A percentile compares a stretch with the other conserved stretches of the same genome.
phyloP scores from a whole-genome alignment of 2,797 vertebrate species.

The Smutsia gigantea region DNA sequence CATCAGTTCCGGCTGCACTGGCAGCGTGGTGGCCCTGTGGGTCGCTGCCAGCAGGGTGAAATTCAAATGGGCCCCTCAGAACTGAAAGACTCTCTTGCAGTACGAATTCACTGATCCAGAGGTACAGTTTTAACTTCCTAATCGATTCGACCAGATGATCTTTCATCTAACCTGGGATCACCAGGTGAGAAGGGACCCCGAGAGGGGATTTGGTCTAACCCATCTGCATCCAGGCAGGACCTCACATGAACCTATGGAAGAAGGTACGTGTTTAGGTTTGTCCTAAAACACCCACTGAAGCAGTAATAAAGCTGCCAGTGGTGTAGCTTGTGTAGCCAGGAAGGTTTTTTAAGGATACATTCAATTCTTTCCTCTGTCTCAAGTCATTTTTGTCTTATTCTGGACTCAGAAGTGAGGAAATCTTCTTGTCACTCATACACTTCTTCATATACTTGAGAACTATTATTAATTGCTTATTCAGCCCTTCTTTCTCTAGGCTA shows the following conservation, averaged over 20 bases:
- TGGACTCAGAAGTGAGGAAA: conserved; percentile 26
- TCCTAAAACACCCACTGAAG: not conserved
- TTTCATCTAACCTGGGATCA: conserved; percentile 22
- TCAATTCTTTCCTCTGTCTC: not conserved
- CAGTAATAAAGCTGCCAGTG: not conserved
- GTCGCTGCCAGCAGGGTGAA: not conserved
- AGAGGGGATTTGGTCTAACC: not conserved
- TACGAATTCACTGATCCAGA: conserved; percentile 7
- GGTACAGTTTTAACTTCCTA: conserved; percentile 10
- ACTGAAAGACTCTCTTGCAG: conserved; percentile 29
- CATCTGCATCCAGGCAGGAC: not conserved
- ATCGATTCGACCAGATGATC: conserved; percentile 46
- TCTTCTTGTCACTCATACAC: conserved; percentile 59
- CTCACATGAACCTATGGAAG: not conserved
- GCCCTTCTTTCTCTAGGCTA: conserved; percentile 70
- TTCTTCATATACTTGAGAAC: conserved; percentile 62
- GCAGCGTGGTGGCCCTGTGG: not conserved
- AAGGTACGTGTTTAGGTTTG: not conserved
- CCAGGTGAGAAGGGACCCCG: not conserved
- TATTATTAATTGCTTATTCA: conserved; percentile 69
- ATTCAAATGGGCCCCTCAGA: conserved; percentile 49
- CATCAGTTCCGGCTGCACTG: not conserved
- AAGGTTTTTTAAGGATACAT: not conserved
- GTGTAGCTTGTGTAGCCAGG: not conserved
- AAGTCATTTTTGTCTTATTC: conserved; percentile 7